Conservation (phyloP, 2,797 vertebrate genomes). For the Nyctibius grandis region DNA sequence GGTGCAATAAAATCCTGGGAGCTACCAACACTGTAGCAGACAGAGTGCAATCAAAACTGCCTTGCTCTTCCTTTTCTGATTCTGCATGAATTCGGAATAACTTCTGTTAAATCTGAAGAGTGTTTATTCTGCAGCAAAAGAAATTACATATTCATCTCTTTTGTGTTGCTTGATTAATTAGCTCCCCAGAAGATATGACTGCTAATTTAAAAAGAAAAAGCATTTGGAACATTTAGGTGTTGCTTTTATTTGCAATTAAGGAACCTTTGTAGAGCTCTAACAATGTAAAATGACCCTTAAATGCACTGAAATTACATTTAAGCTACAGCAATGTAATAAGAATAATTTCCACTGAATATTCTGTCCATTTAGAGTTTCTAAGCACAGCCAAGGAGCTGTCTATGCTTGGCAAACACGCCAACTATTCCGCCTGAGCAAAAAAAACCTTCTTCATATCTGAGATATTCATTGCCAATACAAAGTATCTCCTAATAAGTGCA, state of each 20-base stretch:
- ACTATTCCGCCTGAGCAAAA: not conserved
- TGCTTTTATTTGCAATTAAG: not conserved
- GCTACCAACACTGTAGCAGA: not conserved
- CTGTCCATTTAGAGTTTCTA: not conserved
- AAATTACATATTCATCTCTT: not conserved
- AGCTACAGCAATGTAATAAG: not conserved
- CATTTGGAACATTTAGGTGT: not conserved
- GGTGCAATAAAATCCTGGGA: not conserved
- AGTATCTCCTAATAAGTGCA: conserved; percentile 10
- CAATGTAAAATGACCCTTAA: not conserved
- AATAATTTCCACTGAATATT: not conserved
- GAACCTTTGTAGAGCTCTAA: not conserved
- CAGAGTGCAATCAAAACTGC: not conserved
- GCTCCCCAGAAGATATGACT: not conserved
- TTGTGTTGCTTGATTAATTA: not conserved
- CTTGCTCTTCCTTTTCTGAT: not conserved
- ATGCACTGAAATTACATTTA: not conserved
- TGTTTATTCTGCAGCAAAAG: not conserved
- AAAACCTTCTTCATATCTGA: not conserved
- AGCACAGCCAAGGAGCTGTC: not conserved
- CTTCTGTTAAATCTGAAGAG: not conserved
- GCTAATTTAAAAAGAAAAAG: not conserved
- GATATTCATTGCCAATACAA: not conserved
- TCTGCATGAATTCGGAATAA: not conserved
- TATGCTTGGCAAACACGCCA: not conserved